Base-by-base conservation (phyloP, 2,797 vertebrate genomes). In the Hapalemur alaotrensis region DNA sequence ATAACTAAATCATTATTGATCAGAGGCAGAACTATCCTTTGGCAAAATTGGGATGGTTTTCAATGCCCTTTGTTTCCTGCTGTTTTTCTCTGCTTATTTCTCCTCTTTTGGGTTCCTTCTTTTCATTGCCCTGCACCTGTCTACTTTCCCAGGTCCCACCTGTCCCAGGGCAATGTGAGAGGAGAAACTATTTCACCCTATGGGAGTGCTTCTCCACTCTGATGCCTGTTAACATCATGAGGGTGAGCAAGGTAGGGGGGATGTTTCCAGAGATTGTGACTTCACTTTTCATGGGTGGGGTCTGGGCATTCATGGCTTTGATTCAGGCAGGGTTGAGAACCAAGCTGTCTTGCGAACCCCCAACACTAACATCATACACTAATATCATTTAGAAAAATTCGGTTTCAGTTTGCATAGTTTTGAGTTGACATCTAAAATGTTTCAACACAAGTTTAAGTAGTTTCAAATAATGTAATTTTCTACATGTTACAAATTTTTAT, bases 391-490 rank as follows among this genome's bases (percentile, higher is more conserved):
- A 25, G 38, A 95, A 87, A 89, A 80, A 70, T 67, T 73, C 32
- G 32, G 7, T 93, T 95, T 67, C 28, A 48, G 4, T 67, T 61
- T 30, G 15, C 5, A 41, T 32, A 87, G 28, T 94, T 90, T 88
- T n/a, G 57, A 86, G 43, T 89, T 81, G 25, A 72, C 10, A 50
- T 83, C 41, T 76, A 30, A 81, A 81, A 72, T 63, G 1, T 50
- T 91, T 54, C 28, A 59, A 76, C 1, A 2, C 57, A 61, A 83
- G 43, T 73, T 63, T 80, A 92, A 83, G 30, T 35, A 75, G 35
- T 65, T 88, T 54, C 20, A 87, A 92, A 70, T 83, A 88, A 69
- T 57, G 38, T 69, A 48, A 35, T 79, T 93, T 96, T 89, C 65
- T 92, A 65, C 38, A 2, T 7, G 20, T 76, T 61, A 52, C 4